Evolutionary conservation across 2,888 invertebrate genomes (phyloP).

Genomic region (Tinea pellionella): DNA sequence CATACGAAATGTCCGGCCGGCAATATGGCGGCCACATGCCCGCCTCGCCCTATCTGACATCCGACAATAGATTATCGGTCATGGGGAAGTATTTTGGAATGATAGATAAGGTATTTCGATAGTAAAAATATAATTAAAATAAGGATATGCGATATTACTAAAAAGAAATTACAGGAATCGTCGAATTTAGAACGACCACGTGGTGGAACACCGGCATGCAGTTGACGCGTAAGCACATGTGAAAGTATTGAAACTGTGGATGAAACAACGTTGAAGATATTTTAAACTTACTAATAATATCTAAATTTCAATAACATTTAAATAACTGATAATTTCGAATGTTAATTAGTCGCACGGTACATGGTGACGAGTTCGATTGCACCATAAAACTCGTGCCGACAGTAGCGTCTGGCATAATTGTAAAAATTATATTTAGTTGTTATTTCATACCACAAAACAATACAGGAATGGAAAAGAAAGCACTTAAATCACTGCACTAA

Average conservation of each 20-base stretch:
- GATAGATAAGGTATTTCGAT: not conserved
- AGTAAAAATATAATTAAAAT: not conserved
- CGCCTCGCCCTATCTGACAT: constrained; percentile 69
- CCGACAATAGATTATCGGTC: constrained; percentile 63
- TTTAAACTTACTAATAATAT: not conserved
- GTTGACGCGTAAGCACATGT: constrained; percentile 62
- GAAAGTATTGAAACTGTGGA: constrained; percentile 19
- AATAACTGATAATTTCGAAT: not conserved
- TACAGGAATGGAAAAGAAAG: constrained; percentile 5
- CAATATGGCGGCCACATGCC: constrained; percentile 69
- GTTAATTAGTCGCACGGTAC: not conserved
- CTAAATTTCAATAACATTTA: not conserved
- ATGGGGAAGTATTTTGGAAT: constrained; percentile 22
- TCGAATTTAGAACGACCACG: constrained; percentile 42
- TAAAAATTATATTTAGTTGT: not conserved
- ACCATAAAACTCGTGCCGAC: not conserved
- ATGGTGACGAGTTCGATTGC: not conserved
- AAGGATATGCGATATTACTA: not conserved
- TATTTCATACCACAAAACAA: not conserved
- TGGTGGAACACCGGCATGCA: constrained; percentile 55
- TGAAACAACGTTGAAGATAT: constrained; percentile 15
- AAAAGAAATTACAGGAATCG: not conserved
- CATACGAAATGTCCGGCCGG: constrained; percentile 44
- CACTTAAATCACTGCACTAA: constrained; percentile 47
- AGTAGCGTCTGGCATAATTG: not conserved